Evolutionary conservation across 2,797 vertebrate genomes (phyloP).

Genomic region (Benthosema pterotum): DNA sequence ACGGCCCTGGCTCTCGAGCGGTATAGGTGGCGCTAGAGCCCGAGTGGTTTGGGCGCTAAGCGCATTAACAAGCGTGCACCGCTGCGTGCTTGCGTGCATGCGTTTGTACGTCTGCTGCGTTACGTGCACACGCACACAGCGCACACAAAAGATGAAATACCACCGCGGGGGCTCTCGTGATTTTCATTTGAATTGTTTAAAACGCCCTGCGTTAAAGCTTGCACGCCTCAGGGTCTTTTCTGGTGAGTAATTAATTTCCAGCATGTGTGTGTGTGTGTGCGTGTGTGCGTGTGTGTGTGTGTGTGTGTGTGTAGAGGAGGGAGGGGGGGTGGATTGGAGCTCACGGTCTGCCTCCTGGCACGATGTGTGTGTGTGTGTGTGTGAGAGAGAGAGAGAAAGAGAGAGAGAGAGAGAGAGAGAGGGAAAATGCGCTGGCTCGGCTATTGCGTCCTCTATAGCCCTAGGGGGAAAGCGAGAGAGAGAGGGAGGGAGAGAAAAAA

Average conservation of each 20-base stretch:
- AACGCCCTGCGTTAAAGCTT: slow-evolving; percentile 64
- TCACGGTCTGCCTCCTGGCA: too few species aligned
- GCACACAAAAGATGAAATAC: slow-evolving; percentile 48
- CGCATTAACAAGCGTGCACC: not conserved
- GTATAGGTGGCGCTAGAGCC: too few species aligned
- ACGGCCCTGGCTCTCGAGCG: too few species aligned
- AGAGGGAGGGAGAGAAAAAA: slow-evolving; percentile 21
- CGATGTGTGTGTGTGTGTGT: slow-evolving; percentile 16
- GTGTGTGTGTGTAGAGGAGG: too few species aligned
- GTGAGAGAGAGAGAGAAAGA: slow-evolving; percentile 7
- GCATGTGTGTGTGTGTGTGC: slow-evolving; percentile 60
- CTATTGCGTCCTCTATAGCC: slow-evolving; percentile 50
- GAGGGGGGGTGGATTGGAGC: not conserved
- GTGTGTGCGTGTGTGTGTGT: slow-evolving; percentile 40
- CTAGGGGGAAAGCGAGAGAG: too few species aligned
- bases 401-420: not conserved
- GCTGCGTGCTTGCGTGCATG: too few species aligned
- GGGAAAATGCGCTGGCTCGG: slow-evolving; percentile 50
- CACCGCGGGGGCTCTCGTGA: slow-evolving; percentile 48
- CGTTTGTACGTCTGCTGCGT: too few species aligned
- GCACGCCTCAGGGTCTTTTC: slow-evolving; percentile 70
- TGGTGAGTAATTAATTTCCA: slow-evolving; percentile 79
- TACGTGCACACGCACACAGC: too few species aligned
- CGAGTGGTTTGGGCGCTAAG: too few species aligned
- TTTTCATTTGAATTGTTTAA: slow-evolving; percentile 74